phyloP scores from a whole-genome alignment of 2,888 invertebrate genomes.

The Amiota minor region DNA sequence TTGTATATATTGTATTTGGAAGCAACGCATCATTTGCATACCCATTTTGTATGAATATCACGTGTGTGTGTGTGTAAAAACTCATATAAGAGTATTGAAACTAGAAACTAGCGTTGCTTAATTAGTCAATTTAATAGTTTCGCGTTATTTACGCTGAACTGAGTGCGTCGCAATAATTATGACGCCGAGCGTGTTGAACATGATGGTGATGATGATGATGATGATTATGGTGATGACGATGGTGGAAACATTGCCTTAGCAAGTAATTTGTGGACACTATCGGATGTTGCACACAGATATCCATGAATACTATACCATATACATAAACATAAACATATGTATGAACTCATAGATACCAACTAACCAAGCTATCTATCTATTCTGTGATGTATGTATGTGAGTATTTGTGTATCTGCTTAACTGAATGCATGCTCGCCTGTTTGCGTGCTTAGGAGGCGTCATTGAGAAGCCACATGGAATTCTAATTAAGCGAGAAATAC shows the following conservation, averaged over 20 bases:
- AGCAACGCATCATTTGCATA: no score
- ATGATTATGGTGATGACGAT: conserved; percentile 27
- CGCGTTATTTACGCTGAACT: conserved; percentile 49
- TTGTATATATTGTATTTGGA: no score
- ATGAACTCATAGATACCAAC: no score
- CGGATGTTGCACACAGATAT: neutral
- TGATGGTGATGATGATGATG: conserved; percentile 35
- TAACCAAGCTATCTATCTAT: neutral
- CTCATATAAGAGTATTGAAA: conserved; percentile 45
- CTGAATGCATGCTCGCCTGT: neutral
- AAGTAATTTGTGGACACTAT: neutral
- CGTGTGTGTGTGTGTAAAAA: no score
- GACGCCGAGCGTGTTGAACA: conserved; percentile 31
- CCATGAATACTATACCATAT: neutral
- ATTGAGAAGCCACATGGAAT: conserved; percentile 44
- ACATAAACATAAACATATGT: neutral
- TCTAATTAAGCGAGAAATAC: conserved; percentile 56
- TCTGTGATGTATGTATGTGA: neutral
- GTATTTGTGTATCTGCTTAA: neutral
- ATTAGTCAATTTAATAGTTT: conserved; percentile 62
- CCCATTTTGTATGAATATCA: no score
- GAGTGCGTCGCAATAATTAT: conserved; percentile 1
- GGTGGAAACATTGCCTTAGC: conserved; percentile 25
- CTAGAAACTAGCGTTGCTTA: conserved; percentile 52
- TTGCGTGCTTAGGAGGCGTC: conserved; percentile 2